Evolutionary conservation across 2,797 vertebrate genomes (phyloP), one percentile per base, ranked within the genome.

Genomic region (Chelon auratus): DNA sequence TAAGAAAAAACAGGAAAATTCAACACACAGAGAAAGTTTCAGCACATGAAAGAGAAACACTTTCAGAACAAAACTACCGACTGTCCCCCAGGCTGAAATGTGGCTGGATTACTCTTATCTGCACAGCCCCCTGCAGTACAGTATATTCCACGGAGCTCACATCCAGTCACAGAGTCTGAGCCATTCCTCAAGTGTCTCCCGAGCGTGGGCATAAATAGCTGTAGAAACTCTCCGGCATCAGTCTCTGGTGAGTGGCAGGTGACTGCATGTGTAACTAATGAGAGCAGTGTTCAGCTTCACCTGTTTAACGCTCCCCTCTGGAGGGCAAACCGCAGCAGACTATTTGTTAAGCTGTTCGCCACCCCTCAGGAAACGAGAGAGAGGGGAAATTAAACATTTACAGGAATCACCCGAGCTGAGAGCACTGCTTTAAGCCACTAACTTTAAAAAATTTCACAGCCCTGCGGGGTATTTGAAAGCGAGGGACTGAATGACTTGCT

Each of bases 231-330:
- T 84, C 59, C 54, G 75, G 67, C 80, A 66, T 72, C 55, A 50
- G 78, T 89, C 91, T 88, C 91, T 62, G 78, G 78, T 88, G 88
- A 90, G 84, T 84, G 87, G 81, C 87, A 91, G 83, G 69, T 87
- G 86, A 84, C 85, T 86, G 82, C 78, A 83, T 87, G 85, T 91
- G 92, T 93, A 87, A 92, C 91, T 93, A 92, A 92, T 91, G 86
- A 89, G 88, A 87, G 82, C 76, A 63, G 76, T 54, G 90, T 91
- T 88, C 87, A 78, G 87, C 87, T 89, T 85, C 91, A 88, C 81
- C 89, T 90, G 85, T 82, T 92, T 66, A 85, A 84, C 56, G 72
- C 72, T 80, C 80, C 85, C 81, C 89, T 89, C 84, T 77, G 84
- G 88, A 78, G 87, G 80, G 75, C 66, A 63, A 88, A 80, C 56